Conservation (phyloP, 2,113 vertebrate genomes). For the Meriones unguiculatus region DNA sequence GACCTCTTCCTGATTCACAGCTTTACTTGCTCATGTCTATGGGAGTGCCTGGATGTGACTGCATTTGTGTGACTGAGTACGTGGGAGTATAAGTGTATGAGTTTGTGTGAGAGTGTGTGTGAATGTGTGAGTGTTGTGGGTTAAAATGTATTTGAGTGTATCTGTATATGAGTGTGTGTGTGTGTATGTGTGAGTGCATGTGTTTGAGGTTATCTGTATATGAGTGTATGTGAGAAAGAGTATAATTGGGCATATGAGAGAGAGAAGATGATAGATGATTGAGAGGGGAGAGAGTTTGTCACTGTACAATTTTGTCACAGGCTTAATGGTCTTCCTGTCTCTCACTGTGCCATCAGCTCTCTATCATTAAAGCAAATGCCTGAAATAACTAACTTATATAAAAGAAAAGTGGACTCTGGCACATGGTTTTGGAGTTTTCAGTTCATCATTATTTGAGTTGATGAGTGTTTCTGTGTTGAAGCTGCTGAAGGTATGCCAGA, state of each 20-base stretch:
- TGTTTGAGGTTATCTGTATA: no score
- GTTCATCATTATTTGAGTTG: background rate
- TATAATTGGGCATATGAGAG: background rate
- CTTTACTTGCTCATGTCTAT: background rate
- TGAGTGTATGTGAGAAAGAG: no score
- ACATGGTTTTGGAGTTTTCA: background rate
- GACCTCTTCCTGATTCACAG: background rate
- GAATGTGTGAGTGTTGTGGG: no score
- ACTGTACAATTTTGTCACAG: background rate
- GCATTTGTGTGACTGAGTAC: background rate
- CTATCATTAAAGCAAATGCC: background rate
- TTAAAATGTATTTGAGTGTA: no score
- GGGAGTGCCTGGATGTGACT: background rate
- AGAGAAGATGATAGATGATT: background rate
- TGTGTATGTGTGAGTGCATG: background rate
- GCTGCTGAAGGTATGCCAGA: background rate
- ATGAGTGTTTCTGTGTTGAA: background rate
- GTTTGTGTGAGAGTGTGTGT: background rate
- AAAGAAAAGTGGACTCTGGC: background rate
- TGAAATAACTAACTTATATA: background rate
- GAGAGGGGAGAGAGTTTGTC: background rate
- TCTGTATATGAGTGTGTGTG: no score
- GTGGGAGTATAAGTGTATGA: background rate
- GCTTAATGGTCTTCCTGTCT: background rate
- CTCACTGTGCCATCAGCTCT: background rate